phyloP scores from a whole-genome alignment of 1,140 invertebrate species.

The Ylistrum balloti region DNA sequence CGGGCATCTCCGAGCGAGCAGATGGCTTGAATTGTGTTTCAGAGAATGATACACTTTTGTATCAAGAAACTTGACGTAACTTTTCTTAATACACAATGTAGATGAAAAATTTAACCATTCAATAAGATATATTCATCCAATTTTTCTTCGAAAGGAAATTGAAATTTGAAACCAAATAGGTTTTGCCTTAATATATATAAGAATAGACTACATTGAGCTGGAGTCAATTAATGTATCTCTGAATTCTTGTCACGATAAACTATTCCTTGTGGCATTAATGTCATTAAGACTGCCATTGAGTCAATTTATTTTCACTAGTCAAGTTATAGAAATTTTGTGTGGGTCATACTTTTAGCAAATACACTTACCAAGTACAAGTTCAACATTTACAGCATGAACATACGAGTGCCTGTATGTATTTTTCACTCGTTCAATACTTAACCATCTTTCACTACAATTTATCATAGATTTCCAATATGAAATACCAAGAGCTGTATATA shows the following conservation, averaged over 20 bases:
- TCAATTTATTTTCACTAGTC: not conserved
- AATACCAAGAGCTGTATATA: not conserved
- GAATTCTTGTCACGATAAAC: not conserved
- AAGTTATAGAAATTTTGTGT: not conserved
- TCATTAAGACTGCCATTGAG: not conserved
- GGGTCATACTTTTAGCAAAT: not conserved
- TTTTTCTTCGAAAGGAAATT: not conserved
- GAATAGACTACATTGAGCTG: not conserved
- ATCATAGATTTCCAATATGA: not conserved
- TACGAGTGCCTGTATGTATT: not conserved
- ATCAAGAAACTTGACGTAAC: not conserved
- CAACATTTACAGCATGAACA: not conserved
- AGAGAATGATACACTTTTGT: not conserved
- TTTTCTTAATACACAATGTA: not conserved
- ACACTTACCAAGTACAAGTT: not conserved
- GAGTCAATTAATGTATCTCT: not conserved
- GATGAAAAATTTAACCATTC: conserved; percentile 33
- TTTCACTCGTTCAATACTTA: no score
- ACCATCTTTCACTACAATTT: not conserved
- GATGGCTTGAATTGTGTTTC: conserved; percentile 1
- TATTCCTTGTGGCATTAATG: not conserved
- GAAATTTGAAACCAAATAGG: conserved; percentile 20
- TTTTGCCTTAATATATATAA: not conserved
- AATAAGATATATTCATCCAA: not conserved
- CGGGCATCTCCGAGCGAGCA: not conserved